Evolutionary conservation across 2,113 vertebrate species (phyloP).

Genomic region (Onychostoma macrolepis): DNA sequence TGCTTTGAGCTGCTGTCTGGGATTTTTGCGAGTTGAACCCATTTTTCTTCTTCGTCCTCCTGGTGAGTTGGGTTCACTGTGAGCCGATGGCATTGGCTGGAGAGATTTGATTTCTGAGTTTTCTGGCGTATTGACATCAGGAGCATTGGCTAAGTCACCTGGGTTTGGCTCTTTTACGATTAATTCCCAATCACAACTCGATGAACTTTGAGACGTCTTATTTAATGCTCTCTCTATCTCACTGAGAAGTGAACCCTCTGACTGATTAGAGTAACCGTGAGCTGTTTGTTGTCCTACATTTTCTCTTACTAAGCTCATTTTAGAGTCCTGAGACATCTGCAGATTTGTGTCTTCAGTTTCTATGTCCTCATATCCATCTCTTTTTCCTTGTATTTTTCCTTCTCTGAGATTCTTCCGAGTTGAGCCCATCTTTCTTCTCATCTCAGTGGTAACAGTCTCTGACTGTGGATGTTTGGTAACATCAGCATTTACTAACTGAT

Average conservation of each 20-base stretch:
- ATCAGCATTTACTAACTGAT: neutral
- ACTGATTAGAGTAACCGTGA: neutral
- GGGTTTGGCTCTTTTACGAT: neutral
- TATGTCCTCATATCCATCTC: neutral
- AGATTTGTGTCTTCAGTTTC: conserved; percentile 1
- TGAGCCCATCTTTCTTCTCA: conserved; percentile 42
- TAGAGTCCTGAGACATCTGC: neutral
- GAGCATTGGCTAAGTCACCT: neutral
- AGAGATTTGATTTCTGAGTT: conserved; percentile 16
- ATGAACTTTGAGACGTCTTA: conserved; percentile 24
- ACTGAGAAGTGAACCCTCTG: conserved; percentile 39
- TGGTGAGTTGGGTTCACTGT: conserved; percentile 22
- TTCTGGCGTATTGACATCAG: conserved; percentile 9
- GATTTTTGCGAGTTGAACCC: conserved; percentile 71
- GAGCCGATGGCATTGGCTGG: conserved; percentile 21
- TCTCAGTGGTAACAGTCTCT: neutral
- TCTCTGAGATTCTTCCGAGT: conserved; percentile 25
- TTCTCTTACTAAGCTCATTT: neutral
- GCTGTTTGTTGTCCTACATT: neutral
- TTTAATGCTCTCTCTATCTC: conserved; percentile 42
- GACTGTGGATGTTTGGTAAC: conserved; percentile 5
- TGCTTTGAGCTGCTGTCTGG: conserved; percentile 43
- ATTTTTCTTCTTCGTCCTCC: conserved; percentile 73
- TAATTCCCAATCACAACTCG: neutral
- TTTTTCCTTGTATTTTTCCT: neutral